These are phyloP conservation scores for Danaus melanippus DNA, from an alignment of 1,140 invertebrate species.

Conservation along the genomic window DNA sequence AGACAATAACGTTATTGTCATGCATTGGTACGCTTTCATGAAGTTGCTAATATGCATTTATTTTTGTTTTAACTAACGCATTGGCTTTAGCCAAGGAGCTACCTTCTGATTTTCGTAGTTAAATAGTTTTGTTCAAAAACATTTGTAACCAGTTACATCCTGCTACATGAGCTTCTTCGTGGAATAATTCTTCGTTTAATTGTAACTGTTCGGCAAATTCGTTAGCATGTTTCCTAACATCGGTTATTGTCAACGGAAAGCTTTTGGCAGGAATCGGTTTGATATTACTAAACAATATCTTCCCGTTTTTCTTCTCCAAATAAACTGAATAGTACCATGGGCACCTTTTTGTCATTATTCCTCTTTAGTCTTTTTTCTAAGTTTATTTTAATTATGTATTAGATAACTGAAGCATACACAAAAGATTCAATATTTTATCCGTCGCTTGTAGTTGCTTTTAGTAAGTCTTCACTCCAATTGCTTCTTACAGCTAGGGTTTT, in stretches of 20 bases:
- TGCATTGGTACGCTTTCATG: conserved; percentile 7
- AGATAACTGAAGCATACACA: too few species aligned
- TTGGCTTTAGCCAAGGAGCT: conserved; percentile 23
- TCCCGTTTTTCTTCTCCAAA: conserved; percentile 19
- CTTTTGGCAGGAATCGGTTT: conserved; percentile 13
- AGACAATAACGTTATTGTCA: conserved; percentile 3
- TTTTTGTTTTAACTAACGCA: conserved; percentile 28
- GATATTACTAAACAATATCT: conserved; percentile 4
- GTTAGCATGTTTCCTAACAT: background rate
- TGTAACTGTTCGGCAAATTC: conserved; percentile 9
- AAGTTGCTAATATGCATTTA: conserved; percentile 8
- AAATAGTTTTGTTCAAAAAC: conserved; percentile 1
- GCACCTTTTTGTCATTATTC: conserved; percentile 10
- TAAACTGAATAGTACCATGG: conserved; percentile 13
- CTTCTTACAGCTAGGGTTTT: too few species aligned
- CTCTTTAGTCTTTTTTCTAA: conserved; percentile 16
- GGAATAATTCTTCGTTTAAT: conserved; percentile 6
- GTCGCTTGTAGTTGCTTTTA: too few species aligned
- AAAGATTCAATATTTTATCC: too few species aligned
- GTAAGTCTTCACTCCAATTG: too few species aligned
- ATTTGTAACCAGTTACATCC: conserved; percentile 19
- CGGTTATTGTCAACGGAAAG: conserved; percentile 1
- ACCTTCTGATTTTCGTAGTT: conserved; percentile 7
- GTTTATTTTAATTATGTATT: too few species aligned
- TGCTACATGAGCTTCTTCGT: conserved; percentile 1